Conservation (phyloP, 2,888 invertebrate genomes). For the Vesta saturnalis region DNA sequence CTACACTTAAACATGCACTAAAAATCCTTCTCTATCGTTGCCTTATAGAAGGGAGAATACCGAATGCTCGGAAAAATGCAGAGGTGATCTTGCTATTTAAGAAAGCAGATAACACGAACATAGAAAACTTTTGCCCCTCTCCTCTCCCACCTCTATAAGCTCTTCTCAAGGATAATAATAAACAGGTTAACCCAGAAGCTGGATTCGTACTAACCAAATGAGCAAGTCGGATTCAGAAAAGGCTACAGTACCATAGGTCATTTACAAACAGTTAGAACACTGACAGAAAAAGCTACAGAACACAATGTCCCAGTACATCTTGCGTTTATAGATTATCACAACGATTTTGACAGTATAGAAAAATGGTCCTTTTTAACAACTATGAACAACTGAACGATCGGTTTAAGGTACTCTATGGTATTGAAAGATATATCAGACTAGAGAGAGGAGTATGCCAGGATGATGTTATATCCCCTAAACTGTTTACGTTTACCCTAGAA, state of each 20-base stretch:
- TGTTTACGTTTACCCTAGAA: background rate
- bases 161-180: background rate
- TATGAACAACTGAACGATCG: background rate
- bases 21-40: background rate
- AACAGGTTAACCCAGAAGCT: too few relatives aligned
- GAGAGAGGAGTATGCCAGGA: background rate
- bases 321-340: background rate
- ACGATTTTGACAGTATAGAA: background rate
- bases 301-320: background rate
- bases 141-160: background rate
- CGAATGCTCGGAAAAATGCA: too few relatives aligned
- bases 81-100: too few relatives aligned
- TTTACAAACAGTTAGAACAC: too few relatives aligned
- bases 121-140: background rate
- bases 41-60: background rate
- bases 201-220: background rate
- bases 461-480: slow-evolving; percentile 4
- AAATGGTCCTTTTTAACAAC: background rate
- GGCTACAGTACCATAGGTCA: background rate
- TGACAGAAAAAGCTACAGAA: background rate
- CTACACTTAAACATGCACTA: background rate
- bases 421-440: background rate
- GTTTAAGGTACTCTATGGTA: background rate
- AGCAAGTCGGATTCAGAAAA: background rate
- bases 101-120: too few relatives aligned